A percentile compares a stretch with the other conserved stretches of the same genome.
These are phyloP conservation scores for Tadarida brasiliensis DNA, from an alignment of 2,797 vertebrate species.

Conservation along the genomic window DNA sequence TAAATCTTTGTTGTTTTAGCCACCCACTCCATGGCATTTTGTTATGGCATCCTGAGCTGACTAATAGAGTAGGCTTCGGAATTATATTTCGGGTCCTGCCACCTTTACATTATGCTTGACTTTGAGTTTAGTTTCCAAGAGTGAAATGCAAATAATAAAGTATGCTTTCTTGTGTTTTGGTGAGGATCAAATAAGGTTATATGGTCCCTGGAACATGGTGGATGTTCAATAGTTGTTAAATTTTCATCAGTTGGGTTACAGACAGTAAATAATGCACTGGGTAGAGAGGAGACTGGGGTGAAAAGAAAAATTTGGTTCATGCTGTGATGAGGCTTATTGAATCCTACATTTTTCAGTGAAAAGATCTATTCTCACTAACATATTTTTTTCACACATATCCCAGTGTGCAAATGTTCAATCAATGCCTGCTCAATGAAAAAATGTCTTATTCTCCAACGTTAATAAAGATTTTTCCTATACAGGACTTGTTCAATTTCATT, in stretches of 20 bases:
- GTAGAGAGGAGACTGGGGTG: not conserved
- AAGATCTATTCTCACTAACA: not conserved
- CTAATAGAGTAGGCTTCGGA: not conserved
- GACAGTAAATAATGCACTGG: not conserved
- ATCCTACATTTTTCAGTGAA: not conserved
- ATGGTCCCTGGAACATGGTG: not conserved
- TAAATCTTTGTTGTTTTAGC: not conserved
- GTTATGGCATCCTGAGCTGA: not conserved
- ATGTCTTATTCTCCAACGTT: not conserved
- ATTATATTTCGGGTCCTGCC: not conserved
- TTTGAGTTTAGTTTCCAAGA: constrained; percentile 2
- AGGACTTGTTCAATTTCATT: not conserved
- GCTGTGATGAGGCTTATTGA: not conserved
- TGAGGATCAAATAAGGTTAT: not conserved
- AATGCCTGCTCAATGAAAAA: not conserved
- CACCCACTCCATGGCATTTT: not conserved
- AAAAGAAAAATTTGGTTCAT: not conserved
- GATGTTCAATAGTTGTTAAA: not conserved
- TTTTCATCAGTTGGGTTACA: not conserved
- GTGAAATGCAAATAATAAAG: not conserved
- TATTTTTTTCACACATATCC: not conserved
- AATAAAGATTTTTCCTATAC: not conserved
- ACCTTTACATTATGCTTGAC: not conserved
- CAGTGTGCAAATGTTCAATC: not conserved
- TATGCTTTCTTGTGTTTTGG: not conserved